Percentiles rank a stretch among this genome's conserved stretches.
These are phyloP conservation scores for Triplophysa yarkandensis DNA, from an alignment of 2,797 vertebrate species.

Conservation along the genomic window DNA sequence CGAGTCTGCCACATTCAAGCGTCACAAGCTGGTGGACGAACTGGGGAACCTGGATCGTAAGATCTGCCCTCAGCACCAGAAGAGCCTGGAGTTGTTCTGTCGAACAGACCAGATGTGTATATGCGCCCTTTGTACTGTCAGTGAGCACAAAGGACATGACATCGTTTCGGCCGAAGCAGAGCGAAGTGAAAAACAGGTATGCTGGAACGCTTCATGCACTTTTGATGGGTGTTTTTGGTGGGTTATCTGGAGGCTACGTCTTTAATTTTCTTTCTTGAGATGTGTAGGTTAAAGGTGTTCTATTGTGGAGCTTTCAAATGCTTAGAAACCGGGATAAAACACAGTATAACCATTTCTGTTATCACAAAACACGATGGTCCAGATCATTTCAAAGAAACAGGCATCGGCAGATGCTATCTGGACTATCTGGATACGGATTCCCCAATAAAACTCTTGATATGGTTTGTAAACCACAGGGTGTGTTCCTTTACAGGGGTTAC, in stretches of 20 bases:
- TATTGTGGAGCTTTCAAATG: background rate
- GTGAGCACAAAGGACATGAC: conserved; percentile 96
- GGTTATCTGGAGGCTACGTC: background rate
- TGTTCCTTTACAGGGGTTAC: conserved; percentile 43
- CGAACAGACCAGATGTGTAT: conserved; percentile 97
- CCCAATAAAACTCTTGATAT: conserved; percentile 17
- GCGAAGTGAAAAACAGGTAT: conserved; percentile 89
- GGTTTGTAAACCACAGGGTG: conserved; percentile 34
- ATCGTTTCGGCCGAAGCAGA: conserved; percentile 95
- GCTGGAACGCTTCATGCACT: background rate
- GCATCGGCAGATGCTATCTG: background rate
- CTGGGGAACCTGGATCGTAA: conserved; percentile 93
- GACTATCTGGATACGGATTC: conserved; percentile 10
- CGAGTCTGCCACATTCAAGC: conserved; percentile 90
- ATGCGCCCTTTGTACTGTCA: conserved; percentile 96
- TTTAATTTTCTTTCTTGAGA: background rate
- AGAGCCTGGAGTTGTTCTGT: conserved; percentile 97
- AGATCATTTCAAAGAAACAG: conserved; percentile 22
- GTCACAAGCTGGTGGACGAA: conserved; percentile 95
- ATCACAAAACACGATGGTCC: conserved; percentile 28
- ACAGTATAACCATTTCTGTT: conserved; percentile 37
- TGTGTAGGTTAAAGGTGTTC: background rate
- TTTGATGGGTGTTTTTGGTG: background rate
- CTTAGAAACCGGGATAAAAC: conserved; percentile 6
- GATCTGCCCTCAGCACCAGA: conserved; percentile 95